Percentiles rank a stretch among this genome's conserved stretches.
phyloP scores from a whole-genome alignment of 1,140 invertebrate genomes.

The Acyrthosiphon pisum region DNA sequence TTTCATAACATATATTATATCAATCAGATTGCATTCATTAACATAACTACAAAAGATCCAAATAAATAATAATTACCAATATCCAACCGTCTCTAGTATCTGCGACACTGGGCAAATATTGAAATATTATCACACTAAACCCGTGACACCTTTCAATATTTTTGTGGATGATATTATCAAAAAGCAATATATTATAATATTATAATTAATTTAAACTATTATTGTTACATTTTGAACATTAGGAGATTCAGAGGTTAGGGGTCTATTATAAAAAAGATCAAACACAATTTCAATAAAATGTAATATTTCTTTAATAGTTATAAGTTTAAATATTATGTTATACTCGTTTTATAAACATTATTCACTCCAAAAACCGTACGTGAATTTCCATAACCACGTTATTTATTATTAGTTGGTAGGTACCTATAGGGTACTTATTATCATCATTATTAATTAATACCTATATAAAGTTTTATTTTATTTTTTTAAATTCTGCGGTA shows the following conservation, averaged over 20 bases:
- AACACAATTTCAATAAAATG: neutral
- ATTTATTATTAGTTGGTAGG: neutral
- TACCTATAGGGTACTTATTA: neutral
- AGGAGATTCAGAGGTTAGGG: neutral
- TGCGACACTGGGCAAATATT: neutral
- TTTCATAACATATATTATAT: neutral
- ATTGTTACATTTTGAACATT: neutral
- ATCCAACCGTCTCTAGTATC: neutral
- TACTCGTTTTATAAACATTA: neutral
- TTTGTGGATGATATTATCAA: neutral
- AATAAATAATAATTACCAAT: neutral
- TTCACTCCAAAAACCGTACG: neutral
- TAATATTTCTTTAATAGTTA: constrained; percentile 32
- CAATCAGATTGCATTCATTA: neutral
- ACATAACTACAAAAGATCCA: neutral
- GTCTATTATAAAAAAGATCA: neutral
- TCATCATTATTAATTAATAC: neutral
- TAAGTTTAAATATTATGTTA: constrained; percentile 17
- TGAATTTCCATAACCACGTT: neutral
- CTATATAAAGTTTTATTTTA: neutral
- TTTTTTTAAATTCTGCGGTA: neutral
- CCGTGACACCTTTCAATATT: neutral
- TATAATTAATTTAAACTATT: too few species aligned
- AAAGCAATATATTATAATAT: neutral
- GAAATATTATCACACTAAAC: neutral